A percentile compares a stretch with the other conserved stretches of the same genome.
These are phyloP conservation scores for Paratrypauchen microcephalus DNA, from an alignment of 2,797 vertebrate genomes.

Conservation along the genomic window DNA sequence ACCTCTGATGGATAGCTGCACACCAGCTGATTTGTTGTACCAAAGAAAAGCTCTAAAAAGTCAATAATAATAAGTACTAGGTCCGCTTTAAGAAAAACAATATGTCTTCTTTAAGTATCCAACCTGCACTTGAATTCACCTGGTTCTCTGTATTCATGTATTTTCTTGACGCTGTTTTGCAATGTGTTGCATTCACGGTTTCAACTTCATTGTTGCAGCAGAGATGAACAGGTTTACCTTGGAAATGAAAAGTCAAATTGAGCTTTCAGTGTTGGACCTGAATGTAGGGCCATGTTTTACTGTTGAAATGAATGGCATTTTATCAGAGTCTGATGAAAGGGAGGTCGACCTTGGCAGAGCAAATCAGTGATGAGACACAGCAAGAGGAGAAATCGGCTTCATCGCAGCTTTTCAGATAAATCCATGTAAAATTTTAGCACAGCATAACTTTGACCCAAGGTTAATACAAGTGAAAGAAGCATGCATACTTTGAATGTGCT, in stretches of 20 bases:
- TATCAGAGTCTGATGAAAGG: conserved; percentile 13
- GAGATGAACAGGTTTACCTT: conserved; percentile 19
- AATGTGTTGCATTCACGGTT: not conserved
- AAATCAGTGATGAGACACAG: not conserved
- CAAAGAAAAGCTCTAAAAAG: no score
- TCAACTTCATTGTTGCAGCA: not conserved
- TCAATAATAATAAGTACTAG: no score
- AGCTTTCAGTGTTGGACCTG: conserved; percentile 1
- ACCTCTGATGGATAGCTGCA: no score
- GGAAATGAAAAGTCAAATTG: conserved; percentile 12
- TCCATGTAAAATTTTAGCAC: not conserved
- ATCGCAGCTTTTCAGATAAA: conserved; percentile 20
- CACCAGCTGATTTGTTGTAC: no score
- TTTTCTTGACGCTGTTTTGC: not conserved
- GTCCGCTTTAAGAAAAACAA: no score
- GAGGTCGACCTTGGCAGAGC: conserved; percentile 25
- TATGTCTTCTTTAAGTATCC: not conserved
- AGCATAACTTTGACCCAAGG: not conserved
- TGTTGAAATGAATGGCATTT: conserved; percentile 28
- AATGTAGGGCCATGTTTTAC: not conserved
- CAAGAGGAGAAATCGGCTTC: conserved; percentile 7
- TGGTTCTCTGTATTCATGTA: not conserved
- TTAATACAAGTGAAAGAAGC: not conserved
- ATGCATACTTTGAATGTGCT: not conserved
- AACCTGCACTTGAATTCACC: not conserved